phyloP scores from a whole-genome alignment of 2,113 vertebrate genomes.

The Hippoglossus stenolepis region DNA sequence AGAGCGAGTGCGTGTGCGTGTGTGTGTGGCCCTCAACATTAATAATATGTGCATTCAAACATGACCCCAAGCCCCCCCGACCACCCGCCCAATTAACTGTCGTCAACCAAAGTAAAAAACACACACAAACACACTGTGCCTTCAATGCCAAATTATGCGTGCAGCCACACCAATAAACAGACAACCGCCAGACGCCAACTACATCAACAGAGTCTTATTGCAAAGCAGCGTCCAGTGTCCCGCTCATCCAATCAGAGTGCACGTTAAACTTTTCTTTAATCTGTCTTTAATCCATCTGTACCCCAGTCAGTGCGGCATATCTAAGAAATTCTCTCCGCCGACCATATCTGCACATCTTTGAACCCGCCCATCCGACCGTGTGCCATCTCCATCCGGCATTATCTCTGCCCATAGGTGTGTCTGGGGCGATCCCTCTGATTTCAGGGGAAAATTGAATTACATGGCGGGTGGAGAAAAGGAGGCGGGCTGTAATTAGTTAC shows the following conservation, averaged over 20 bases:
- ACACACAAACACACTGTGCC: conserved; percentile 23
- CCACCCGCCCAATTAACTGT: conserved; percentile 54
- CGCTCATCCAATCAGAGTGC: conserved; percentile 4
- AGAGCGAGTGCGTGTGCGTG: conserved; percentile 2
- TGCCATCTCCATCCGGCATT: conserved; percentile 39
- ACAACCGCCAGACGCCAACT: conserved; percentile 15
- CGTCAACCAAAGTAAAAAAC: conserved; percentile 28
- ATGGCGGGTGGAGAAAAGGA: conserved; percentile 47
- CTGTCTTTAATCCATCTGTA: conserved; percentile 9
- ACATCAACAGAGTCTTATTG: conserved; percentile 25
- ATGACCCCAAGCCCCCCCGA: conserved; percentile 32
- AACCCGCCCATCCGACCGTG: conserved; percentile 24
- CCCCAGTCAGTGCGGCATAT: conserved; percentile 19
- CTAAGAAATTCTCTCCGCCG: not conserved
- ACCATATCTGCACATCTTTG: conserved; percentile 28
- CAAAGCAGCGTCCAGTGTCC: conserved; percentile 10
- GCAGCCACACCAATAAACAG: conserved; percentile 45
- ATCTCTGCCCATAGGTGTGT: conserved; percentile 37
- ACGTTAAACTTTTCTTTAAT: conserved; percentile 2
- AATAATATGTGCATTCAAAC: conserved; percentile 74
- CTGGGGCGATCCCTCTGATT: conserved; percentile 52
- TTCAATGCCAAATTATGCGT: conserved; percentile 21
- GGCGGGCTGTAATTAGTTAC: conserved; percentile 65
- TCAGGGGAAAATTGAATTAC: conserved; percentile 71
- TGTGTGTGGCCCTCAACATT: conserved; percentile 49